These are phyloP conservation scores for Aptenodytes patagonicus DNA, from an alignment of 2,113 vertebrate genomes.

Conservation along the genomic window DNA sequence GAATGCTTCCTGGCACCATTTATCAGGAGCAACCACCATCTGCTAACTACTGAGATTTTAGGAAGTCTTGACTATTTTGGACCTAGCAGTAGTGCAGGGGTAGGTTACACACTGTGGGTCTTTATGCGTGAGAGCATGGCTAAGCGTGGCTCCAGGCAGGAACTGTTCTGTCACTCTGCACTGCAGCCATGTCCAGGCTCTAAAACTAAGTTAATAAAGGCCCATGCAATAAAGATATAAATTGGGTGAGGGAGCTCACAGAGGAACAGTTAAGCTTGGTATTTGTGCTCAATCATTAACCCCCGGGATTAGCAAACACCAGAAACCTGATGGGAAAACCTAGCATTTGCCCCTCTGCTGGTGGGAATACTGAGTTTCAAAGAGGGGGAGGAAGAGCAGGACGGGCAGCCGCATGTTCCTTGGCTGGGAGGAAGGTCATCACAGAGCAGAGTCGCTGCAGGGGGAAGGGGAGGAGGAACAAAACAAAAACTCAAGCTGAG, in stretches of 20 bases:
- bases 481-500: not conserved
- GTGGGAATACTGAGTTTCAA: not conserved
- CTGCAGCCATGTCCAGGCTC: not conserved
- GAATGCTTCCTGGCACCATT: not conserved
- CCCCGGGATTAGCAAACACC: not conserved
- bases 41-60: not conserved
- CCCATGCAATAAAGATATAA: not conserved
- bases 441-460: not conserved
- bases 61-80: not conserved
- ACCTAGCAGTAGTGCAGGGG: not conserved
- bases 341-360: not conserved
- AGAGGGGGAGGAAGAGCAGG: not conserved
- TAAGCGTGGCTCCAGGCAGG: not conserved
- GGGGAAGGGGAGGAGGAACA: not conserved
- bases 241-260: not conserved
- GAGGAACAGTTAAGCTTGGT: not conserved
- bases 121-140: not conserved
- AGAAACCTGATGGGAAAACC: not conserved
- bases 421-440: not conserved
- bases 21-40: not conserved
- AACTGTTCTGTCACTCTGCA: not conserved
- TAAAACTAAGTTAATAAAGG: not conserved
- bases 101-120: not conserved
- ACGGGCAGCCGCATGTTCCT: not conserved
- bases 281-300: not conserved